These are phyloP conservation scores for Tethea ocularis DNA, from an alignment of 2,888 invertebrate genomes.

Conservation along the genomic window DNA sequence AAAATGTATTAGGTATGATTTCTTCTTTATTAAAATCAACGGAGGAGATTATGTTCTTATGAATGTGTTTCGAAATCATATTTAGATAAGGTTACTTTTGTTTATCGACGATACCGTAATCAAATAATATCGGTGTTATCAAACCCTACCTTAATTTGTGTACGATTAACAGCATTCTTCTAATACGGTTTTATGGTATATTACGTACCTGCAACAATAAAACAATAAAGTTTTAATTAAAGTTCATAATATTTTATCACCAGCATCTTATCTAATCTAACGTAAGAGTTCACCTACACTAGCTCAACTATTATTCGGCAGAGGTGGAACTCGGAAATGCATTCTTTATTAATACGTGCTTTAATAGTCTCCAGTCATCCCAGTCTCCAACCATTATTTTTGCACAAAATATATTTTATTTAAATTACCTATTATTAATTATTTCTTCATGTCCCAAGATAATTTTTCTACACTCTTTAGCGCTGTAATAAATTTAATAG, in stretches of 20 bases:
- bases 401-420: too few relatives aligned
- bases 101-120: not conserved
- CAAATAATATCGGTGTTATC: not conserved
- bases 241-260: constrained; percentile 17
- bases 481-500: too few relatives aligned
- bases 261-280: not conserved
- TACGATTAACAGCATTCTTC: not conserved
- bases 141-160: not conserved
- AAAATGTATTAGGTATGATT: too few relatives aligned
- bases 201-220: constrained; percentile 24
- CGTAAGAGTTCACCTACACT: not conserved
- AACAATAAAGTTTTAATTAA: constrained; percentile 16
- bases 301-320: not conserved
- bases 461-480: too few relatives aligned
- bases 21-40: too few relatives aligned
- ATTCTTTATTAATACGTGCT: too few relatives aligned
- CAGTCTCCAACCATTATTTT: too few relatives aligned
- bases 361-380: too few relatives aligned
- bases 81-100: not conserved
- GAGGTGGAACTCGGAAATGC: not conserved
- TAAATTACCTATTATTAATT: too few relatives aligned
- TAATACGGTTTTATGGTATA: not conserved
- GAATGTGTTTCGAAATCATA: not conserved
- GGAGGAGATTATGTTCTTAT: too few relatives aligned
- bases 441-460: too few relatives aligned